Evolutionary conservation across 1,140 invertebrate genomes (phyloP).

Genomic region (Archivesica marissinica): DNA sequence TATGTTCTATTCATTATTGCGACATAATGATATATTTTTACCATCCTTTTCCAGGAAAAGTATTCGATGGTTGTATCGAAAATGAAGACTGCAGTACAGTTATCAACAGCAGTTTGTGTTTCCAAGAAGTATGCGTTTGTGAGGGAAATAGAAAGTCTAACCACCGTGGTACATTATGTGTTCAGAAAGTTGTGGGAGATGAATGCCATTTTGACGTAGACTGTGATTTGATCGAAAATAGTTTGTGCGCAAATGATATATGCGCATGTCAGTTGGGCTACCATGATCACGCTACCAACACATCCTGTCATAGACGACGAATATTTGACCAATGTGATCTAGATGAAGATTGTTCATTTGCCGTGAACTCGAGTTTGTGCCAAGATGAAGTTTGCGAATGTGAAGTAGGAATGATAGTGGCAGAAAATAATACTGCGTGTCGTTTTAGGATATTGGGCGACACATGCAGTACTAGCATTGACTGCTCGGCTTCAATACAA

Average conservation of each 20-base stretch:
- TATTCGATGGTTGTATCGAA: constrained; percentile 3
- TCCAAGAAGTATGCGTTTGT: constrained; percentile 19
- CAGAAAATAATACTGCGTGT: constrained; percentile 38
- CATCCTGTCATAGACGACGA: constrained; percentile 52
- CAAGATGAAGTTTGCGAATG: constrained; percentile 54
- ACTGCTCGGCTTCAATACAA: constrained; percentile 27
- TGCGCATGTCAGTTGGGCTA: constrained; percentile 67
- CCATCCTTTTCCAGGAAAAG: constrained; percentile 32
- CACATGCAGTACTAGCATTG: constrained; percentile 15
- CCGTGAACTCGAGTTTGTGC: constrained; percentile 63
- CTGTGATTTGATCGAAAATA: constrained; percentile 61
- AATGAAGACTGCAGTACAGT: constrained; percentile 24
- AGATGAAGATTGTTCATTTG: constrained; percentile 63
- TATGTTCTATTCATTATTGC: too few relatives aligned
- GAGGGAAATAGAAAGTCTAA: background rate
- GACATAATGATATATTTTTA: too few relatives aligned
- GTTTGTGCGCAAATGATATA: constrained; percentile 55
- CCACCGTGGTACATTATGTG: background rate
- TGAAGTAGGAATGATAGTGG: constrained; percentile 42
- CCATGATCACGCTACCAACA: constrained; percentile 32
- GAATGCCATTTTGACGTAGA: constrained; percentile 53
- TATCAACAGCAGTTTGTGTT: constrained; percentile 23
- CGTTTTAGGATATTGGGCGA: constrained; percentile 57
- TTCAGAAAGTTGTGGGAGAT: constrained; percentile 36
- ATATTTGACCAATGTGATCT: constrained; percentile 59